Conservation (phyloP, 2,797 vertebrate genomes). For the Notolepis coatsorum region DNA sequence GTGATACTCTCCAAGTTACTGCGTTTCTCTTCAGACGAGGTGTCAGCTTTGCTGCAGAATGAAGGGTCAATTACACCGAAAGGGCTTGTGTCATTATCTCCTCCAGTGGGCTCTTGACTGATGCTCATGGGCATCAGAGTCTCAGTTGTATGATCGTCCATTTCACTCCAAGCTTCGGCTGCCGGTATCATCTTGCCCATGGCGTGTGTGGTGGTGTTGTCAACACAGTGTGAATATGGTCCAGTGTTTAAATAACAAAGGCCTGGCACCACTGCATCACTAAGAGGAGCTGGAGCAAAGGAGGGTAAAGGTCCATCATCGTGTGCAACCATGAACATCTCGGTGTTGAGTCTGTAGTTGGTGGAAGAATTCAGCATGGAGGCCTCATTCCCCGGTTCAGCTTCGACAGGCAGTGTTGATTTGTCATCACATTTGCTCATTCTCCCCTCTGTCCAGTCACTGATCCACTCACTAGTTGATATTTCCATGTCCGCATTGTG, state of each 20-base stretch:
- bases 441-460: conserved; percentile 1
- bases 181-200: conserved; percentile 46
- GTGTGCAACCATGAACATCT: no score
- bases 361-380: no score
- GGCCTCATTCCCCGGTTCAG: neutral
- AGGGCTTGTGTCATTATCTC: conserved; percentile 63
- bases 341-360: no score
- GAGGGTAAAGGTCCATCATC: no score
- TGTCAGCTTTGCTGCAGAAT: conserved; percentile 62
- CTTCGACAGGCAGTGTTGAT: neutral
- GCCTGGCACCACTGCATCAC: no score
- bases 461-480: neutral
- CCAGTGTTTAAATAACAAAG: no score
- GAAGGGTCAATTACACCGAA: conserved; percentile 68
- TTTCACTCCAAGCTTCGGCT: conserved; percentile 45
- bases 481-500: conserved; percentile 12
- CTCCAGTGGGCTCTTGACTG: conserved; percentile 60
- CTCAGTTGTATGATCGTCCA: conserved; percentile 56
- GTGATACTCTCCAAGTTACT: conserved; percentile 35
- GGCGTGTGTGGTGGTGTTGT: no score
- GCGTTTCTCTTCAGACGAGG: conserved; percentile 38
- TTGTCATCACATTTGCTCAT: neutral
- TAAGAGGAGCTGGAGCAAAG: no score
- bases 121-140: conserved; percentile 43
- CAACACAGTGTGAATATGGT: no score